Evolutionary conservation across 64 coral and sea anemone genomes (phyloP), one percentile per base, ranked within the genome.

Genomic region (Orbicella faveolata): DNA sequence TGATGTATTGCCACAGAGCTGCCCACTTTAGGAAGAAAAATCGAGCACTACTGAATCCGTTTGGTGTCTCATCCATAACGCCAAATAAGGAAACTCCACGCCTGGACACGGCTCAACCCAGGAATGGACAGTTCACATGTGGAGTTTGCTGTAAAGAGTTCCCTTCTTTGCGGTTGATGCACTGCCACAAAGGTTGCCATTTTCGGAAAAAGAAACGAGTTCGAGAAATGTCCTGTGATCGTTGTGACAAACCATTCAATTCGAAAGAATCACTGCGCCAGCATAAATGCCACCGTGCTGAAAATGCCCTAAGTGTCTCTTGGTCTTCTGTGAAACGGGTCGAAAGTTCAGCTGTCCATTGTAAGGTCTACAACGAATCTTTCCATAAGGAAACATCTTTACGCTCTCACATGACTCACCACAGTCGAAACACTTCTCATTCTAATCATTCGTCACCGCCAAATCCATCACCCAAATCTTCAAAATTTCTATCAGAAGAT

Each of bases 11-110:
- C 15, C 72, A 74, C 33, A 74, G 26, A 13, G 72, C 30, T 36
- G 72, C 72, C 72, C 72, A 74, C 33, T 74, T 74, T 74, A 74
- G 72, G 34, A 74, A 33, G 30, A 74, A 25, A 6, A 74, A 74
- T 74, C 72, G 10, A 74, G 33, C 72, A 74, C 34, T 74, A 30
- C 72, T 59, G 9, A 34, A 20, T 34, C 9, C 52, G 6, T 14
- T 26, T 52, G 33, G 8, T 17, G 17, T 6, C 14, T 15, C 62
- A 64, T 59, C 55, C 53, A 37, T 33, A 37, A 57, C 34, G 30
- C 57, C 79, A 18, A 8, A 57, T 21, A 36, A 33, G 19, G 55
- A 64, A 82, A 18, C 55, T 36, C n/a, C 18, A 18, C 10, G 55
- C 55, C 55, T 59, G 10, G 79, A 36, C 17, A 9, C 1, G 12